Evolutionary conservation across 2,888 invertebrate genomes (phyloP), one percentile per base, ranked within the genome.

Genomic region (Trichopria drosophilae): DNA sequence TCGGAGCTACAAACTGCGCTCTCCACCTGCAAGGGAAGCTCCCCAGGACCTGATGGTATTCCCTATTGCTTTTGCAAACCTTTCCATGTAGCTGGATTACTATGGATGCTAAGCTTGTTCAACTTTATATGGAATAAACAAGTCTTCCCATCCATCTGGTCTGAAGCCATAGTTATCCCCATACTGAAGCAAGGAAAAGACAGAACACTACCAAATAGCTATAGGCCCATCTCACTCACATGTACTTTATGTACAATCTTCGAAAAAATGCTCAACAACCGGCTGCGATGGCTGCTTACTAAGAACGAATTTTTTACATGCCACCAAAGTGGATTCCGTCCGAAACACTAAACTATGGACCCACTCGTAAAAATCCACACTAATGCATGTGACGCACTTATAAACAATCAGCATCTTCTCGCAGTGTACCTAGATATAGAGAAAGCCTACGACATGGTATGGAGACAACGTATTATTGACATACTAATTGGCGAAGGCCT

Each of bases 361-460:
- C 41, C 18, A 4, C 26, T 40, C 7, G 6, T 40, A 4, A 41
- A 16, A 7, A 24, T 20, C 10, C 12, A 41, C 9, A 41, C 15
- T 13, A 9, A 26, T 6, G 29, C 19, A 16, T 20, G 29, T 20
- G 41, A 28, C 9, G 29, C 28, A 3, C 20, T 57, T 7, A n/a
- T 9, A 9, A 46, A 29, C 32, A 54, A 54, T 9, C 36, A 53
- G 34, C 37, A 56, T 40, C n/a, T n/a, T n/a, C n/a, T n/a, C 19
- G 49, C 47, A 4, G 39, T 52, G 1, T 41, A 31, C 6, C 19
- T 57, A 28, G 52, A 58, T 31, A 51, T 58, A 6, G 57, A 59
- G 39, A 59, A 59, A 32, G 60, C 60, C 1, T 61, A 54, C 22
- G 57, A 57, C 24, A 53, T 53, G 43, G 39, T 55, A 0, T 59